phyloP scores from a whole-genome alignment of 2,888 invertebrate genomes.

The Campaea margaritaria region DNA sequence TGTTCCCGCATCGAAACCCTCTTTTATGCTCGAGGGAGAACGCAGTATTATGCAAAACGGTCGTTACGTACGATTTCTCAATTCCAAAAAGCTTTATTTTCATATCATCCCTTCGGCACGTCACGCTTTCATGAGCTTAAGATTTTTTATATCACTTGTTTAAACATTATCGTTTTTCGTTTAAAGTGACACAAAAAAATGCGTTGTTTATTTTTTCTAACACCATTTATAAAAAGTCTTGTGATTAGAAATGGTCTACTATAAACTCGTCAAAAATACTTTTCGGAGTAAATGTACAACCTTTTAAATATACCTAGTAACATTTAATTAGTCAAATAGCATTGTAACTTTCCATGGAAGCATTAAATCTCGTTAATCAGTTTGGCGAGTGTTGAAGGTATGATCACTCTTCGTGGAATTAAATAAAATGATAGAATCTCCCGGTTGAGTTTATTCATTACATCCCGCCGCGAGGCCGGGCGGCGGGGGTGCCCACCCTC shows the following conservation, averaged over 20 bases:
- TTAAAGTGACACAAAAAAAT: conserved; percentile 18
- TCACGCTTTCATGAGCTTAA: conserved; percentile 30
- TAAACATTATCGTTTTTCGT: conserved; percentile 17
- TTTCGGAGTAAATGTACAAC: no score
- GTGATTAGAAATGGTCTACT: no score
- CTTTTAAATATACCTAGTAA: conserved; percentile 1
- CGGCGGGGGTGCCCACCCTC: conserved; percentile 58
- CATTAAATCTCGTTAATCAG: conserved; percentile 54
- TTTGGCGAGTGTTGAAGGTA: conserved; percentile 63
- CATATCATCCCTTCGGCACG: conserved; percentile 35
- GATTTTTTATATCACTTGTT: conserved; percentile 28
- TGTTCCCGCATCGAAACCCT: conserved; percentile 25
- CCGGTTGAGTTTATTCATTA: conserved; percentile 84
- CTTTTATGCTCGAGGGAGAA: conserved; percentile 31
- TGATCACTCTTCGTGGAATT: conserved; percentile 79
- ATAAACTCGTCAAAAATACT: no score
- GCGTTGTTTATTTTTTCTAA: conserved; percentile 18
- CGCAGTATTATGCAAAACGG: conserved; percentile 33
- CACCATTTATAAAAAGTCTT: conserved; percentile 8
- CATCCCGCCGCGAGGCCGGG: conserved; percentile 68
- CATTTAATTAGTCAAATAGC: conserved; percentile 28
- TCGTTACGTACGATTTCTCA: conserved; percentile 34
- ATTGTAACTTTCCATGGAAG: conserved; percentile 24
- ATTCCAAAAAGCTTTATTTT: conserved; percentile 37
- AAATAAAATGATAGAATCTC: conserved; percentile 78